Percentiles rank a stretch among this genome's conserved stretches.
These are phyloP conservation scores for Riparia riparia DNA, from an alignment of 2,113 vertebrate species.

Conservation along the genomic window DNA sequence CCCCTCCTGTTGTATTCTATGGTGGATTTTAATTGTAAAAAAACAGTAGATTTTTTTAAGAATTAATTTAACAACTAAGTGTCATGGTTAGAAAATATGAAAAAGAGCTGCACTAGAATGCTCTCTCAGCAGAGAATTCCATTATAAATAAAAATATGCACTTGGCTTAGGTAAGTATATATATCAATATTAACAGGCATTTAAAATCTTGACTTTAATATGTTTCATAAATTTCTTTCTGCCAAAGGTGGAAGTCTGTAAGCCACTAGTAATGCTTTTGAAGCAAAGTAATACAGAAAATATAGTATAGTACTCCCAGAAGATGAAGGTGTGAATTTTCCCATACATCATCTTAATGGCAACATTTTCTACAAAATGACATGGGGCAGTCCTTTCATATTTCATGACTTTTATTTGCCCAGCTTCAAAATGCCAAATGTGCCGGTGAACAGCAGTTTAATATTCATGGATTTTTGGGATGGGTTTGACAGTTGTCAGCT, in stretches of 20 bases:
- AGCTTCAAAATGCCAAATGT: conserved; percentile 80
- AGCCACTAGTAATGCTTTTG: conserved; percentile 57
- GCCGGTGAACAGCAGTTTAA: conserved; percentile 75
- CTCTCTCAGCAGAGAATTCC: neutral
- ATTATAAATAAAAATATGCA: conserved; percentile 17
- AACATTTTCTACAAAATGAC: conserved; percentile 75
- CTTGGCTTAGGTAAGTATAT: conserved; percentile 6
- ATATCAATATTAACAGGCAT: conserved; percentile 30
- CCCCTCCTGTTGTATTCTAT: neutral
- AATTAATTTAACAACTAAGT: neutral
- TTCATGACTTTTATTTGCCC: conserved; percentile 83
- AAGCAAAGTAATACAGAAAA: conserved; percentile 70
- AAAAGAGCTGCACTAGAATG: neutral
- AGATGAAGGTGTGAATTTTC: conserved; percentile 76
- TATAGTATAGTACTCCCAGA: conserved; percentile 62
- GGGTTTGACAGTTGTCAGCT: conserved; percentile 79
- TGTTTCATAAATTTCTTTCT: conserved; percentile 28
- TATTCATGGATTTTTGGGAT: conserved; percentile 79
- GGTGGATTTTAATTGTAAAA: neutral
- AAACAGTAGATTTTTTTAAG: neutral
- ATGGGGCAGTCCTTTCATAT: conserved; percentile 78
- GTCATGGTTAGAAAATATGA: neutral
- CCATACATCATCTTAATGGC: conserved; percentile 79
- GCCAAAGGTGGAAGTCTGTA: neutral
- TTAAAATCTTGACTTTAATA: conserved; percentile 3